These are phyloP conservation scores for Ibidorhyncha struthersii DNA, from an alignment of 2,113 vertebrate species.

Conservation along the genomic window DNA sequence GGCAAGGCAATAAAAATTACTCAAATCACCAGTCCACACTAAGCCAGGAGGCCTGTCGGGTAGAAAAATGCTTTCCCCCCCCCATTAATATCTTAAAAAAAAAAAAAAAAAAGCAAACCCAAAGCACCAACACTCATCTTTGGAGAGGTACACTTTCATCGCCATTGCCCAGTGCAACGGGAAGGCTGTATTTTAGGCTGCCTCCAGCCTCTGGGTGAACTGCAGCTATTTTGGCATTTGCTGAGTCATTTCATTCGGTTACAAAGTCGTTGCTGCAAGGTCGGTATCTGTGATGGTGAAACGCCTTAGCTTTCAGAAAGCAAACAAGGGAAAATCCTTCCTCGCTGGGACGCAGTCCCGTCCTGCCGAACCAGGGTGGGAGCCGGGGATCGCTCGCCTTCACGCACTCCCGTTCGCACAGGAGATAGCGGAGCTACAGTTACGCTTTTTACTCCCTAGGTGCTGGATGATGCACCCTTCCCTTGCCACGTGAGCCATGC, in stretches of 20 bases:
- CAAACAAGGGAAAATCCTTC: background rate
- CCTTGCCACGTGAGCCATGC: rapidly evolving
- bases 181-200: background rate
- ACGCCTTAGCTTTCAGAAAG: rapidly evolving
- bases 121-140: background rate
- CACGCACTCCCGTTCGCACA: no score
- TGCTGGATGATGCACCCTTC: background rate
- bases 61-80: background rate
- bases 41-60: background rate
- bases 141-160: background rate
- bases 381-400: rapidly evolving
- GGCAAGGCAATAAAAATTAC: conserved; percentile 42
- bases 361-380: background rate
- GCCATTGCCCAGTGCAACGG: background rate
- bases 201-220: background rate
- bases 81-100: background rate
- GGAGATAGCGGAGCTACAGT: rapidly evolving
- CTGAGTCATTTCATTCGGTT: background rate
- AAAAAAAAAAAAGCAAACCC: no score
- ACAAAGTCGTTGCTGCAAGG: background rate
- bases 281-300: background rate
- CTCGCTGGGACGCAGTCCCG: rapidly evolving
- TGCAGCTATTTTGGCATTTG: background rate
- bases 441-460: background rate
- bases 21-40: background rate